Evolutionary conservation across 2,797 vertebrate genomes (phyloP).

Genomic region (Malurus splendens): DNA sequence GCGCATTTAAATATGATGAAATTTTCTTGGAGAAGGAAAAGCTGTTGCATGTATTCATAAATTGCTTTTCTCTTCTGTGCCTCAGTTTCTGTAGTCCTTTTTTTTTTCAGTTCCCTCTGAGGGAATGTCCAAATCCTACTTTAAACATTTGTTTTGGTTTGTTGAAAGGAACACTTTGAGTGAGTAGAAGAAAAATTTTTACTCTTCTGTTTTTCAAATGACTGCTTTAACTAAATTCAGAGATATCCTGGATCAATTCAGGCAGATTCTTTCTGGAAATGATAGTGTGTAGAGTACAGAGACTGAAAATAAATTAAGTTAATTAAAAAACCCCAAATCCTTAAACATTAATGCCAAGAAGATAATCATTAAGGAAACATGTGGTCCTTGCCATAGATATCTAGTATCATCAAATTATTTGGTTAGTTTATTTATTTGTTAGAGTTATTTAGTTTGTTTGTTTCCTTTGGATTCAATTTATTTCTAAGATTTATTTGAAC

Average conservation of each 20-base stretch:
- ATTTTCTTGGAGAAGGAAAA: conserved; percentile 53
- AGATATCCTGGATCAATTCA: background rate
- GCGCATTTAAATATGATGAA: conserved; percentile 66
- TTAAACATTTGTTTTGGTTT: conserved; percentile 49
- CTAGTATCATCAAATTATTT: background rate
- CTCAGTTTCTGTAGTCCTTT: conserved; percentile 24
- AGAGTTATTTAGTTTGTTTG: background rate
- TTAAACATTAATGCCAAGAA: background rate
- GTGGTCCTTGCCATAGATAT: background rate
- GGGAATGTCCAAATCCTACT: background rate
- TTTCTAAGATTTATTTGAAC: background rate
- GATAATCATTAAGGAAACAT: background rate
- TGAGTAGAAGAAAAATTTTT: background rate
- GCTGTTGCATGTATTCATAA: conserved; percentile 46
- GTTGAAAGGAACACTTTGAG: conserved; percentile 12
- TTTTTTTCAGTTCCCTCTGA: conserved; percentile 16
- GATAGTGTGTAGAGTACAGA: background rate
- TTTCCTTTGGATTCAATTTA: background rate
- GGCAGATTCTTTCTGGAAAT: background rate
- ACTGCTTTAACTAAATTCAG: background rate
- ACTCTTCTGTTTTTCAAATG: background rate
- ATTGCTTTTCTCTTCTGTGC: conserved; percentile 36
- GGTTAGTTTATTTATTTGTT: background rate
- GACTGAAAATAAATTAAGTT: background rate
- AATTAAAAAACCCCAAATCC: background rate